These are phyloP conservation scores for Hyposoter dolosus DNA, from an alignment of 2,888 invertebrate genomes.

Conservation along the genomic window DNA sequence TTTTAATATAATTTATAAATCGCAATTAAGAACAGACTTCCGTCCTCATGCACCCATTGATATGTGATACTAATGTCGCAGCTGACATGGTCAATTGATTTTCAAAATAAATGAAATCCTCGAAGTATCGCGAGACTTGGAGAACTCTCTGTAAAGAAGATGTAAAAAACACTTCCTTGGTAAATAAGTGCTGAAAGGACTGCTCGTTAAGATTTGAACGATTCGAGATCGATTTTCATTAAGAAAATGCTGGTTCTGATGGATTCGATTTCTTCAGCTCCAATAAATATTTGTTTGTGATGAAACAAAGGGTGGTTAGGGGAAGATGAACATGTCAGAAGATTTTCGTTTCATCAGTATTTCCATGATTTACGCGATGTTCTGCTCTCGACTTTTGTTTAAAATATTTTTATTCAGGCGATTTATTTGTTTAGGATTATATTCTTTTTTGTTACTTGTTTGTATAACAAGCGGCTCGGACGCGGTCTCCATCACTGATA, in stretches of 20 bases:
- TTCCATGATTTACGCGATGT: neutral
- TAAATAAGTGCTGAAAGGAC: neutral
- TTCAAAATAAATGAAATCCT: conserved; percentile 17
- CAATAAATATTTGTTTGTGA: neutral
- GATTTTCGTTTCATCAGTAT: neutral
- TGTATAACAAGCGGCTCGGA: conserved; percentile 35
- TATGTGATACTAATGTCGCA: neutral
- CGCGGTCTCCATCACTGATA: conserved; percentile 51
- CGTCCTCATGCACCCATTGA: conserved; percentile 16
- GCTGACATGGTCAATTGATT: conserved; percentile 25
- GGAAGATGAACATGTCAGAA: neutral
- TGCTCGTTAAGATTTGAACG: neutral
- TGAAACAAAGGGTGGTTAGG: neutral
- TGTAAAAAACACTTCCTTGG: conserved; percentile 11
- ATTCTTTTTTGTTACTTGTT: conserved; percentile 17
- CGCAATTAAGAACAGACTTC: conserved; percentile 40
- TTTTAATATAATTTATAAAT: conserved; percentile 23
- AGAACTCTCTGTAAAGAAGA: neutral
- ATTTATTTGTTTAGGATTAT: conserved; percentile 28
- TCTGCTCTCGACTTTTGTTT: neutral
- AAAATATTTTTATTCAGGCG: neutral
- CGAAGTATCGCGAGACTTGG: neutral
- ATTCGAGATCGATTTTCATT: neutral
- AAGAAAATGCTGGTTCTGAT: neutral
- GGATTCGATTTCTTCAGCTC: neutral